Conservation (phyloP, 2,888 invertebrate genomes). For the Agonopterix arenella region DNA sequence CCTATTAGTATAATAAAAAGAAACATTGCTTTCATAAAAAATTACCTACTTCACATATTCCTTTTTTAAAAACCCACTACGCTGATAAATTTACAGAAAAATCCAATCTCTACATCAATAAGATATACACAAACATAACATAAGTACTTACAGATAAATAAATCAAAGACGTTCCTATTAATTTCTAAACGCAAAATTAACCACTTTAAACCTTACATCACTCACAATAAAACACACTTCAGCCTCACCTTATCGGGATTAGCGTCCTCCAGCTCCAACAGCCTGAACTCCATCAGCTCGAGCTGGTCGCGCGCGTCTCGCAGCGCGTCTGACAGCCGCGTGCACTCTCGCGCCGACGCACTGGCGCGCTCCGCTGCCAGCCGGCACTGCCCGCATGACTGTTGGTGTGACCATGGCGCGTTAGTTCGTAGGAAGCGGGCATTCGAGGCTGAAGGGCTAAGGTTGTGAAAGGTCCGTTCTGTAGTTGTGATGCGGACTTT, state of each 20-base stretch:
- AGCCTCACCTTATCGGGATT: conserved; percentile 67
- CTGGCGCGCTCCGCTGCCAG: conserved; percentile 61
- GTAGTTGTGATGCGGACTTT: background rate
- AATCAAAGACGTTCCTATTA: no score
- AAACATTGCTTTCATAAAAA: no score
- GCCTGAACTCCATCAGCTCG: conserved; percentile 87
- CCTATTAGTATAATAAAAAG: no score
- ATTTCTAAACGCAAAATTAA: no score
- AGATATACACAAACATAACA: no score
- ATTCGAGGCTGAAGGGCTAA: no score
- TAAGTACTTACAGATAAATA: no score
- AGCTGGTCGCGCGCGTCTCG: conserved; percentile 87
- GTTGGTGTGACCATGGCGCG: conserved; percentile 10
- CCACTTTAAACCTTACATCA: no score
- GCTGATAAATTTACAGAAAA: no score
- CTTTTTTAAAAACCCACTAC: no score
- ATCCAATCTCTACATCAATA: no score
- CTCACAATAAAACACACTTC: background rate
- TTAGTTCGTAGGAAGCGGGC: background rate
- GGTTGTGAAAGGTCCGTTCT: background rate
- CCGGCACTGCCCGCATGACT: conserved; percentile 68
- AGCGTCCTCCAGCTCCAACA: conserved; percentile 85
- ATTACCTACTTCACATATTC: no score
- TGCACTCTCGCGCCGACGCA: conserved; percentile 66
- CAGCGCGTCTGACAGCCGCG: conserved; percentile 80